A percentile compares a stretch with the other conserved stretches of the same genome.
Conservation (phyloP, 2,797 vertebrate genomes). For the Hirundo rustica region DNA sequence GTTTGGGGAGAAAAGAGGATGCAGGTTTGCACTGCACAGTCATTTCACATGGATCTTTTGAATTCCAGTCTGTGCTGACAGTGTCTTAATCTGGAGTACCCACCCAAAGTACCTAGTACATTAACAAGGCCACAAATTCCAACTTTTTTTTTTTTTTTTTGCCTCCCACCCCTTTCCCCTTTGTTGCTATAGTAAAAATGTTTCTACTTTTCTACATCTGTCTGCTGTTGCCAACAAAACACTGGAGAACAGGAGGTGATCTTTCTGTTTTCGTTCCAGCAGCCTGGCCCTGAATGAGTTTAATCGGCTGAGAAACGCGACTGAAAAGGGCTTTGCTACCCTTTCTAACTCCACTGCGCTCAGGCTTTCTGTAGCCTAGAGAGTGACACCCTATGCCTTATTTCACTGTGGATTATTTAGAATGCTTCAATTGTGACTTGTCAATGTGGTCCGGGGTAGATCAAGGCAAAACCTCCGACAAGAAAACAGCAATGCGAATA, state of each 20-base stretch:
- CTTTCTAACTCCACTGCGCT: conserved; percentile 74
- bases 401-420: conserved; percentile 70
- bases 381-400: conserved; percentile 66
- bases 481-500: conserved; percentile 68
- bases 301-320: conserved; percentile 89
- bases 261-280: conserved; percentile 91
- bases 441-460: conserved; percentile 62
- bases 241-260: conserved; percentile 80
- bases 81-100: background rate
- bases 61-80: background rate
- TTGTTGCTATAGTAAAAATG: conserved; percentile 67
- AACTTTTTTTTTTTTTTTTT: background rate
- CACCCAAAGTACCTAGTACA: background rate
- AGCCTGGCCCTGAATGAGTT: conserved; percentile 89
- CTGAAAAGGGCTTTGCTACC: conserved; percentile 74
- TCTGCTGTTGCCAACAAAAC: conserved; percentile 69
- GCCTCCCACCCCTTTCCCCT: conserved; percentile 43
- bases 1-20: background rate
- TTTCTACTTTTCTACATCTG: conserved; percentile 69
- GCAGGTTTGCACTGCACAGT: background rate
- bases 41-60: background rate
- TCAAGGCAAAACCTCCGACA: conserved; percentile 69
- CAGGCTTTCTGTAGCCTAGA: conserved; percentile 55
- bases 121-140: background rate
- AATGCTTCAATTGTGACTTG: conserved; percentile 64